phyloP scores from a whole-genome alignment of 2,113 vertebrate genomes.

The Xiphophorus maculatus region DNA sequence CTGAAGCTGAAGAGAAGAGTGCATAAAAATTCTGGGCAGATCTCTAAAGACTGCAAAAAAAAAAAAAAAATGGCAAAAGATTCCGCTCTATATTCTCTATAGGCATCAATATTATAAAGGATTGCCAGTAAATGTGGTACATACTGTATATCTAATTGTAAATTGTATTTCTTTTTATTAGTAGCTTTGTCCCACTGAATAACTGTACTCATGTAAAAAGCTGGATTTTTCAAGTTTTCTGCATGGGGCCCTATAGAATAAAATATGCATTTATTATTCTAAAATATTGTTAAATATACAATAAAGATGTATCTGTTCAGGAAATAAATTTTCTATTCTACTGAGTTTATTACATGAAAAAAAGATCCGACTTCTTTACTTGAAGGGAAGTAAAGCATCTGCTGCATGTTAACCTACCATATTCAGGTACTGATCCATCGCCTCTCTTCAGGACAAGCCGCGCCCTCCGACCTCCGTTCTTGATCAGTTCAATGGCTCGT shows the following conservation, averaged over 20 bases:
- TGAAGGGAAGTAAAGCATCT: slow-evolving; percentile 46
- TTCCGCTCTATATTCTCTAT: too few relatives aligned
- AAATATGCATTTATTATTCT: neutral
- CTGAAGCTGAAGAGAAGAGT: too few relatives aligned
- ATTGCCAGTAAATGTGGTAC: too few relatives aligned
- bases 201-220: neutral
- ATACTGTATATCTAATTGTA: neutral
- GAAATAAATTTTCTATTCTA: slow-evolving; percentile 3
- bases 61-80: too few relatives aligned
- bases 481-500: slow-evolving; percentile 98
- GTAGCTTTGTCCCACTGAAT: neutral
- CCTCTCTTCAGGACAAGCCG: slow-evolving; percentile 96
- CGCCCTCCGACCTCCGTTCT: slow-evolving; percentile 94
- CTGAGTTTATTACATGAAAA: neutral
- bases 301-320: neutral
- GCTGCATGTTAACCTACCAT: slow-evolving; percentile 91
- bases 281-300: neutral
- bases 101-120: too few relatives aligned
- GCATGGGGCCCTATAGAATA: neutral
- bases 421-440: slow-evolving; percentile 98
- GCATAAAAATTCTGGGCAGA: too few relatives aligned
- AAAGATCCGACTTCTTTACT: neutral
- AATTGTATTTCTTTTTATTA: neutral
- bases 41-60: too few relatives aligned
- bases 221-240: neutral